Conservation (phyloP, 2,797 vertebrate genomes). For the Tokudaia muenninki region DNA sequence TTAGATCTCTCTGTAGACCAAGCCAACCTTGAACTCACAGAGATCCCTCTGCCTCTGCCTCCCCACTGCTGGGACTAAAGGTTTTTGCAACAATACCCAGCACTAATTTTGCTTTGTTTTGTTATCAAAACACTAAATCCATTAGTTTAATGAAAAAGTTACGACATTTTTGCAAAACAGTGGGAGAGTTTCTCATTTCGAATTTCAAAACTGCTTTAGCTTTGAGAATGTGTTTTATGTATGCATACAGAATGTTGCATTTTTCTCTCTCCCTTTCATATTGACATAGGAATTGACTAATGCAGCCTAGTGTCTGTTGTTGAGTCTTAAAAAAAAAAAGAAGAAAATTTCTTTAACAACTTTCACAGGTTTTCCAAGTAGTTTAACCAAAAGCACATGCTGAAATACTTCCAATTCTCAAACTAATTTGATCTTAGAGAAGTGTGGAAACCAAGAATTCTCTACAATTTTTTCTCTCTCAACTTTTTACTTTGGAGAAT, state of each 20-base stretch:
- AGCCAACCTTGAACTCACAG: not conserved
- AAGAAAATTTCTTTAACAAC: not conserved
- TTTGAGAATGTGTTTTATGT: not conserved
- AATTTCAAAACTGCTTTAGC: constrained; percentile 21
- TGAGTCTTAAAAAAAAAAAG: not conserved
- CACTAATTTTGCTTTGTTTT: not conserved
- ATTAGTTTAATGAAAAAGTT: not conserved
- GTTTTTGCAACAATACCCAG: not conserved
- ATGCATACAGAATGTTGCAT: not conserved
- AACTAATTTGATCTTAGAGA: constrained; percentile 39
- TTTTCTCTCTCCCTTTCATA: constrained; percentile 15
- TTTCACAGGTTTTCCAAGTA: not conserved
- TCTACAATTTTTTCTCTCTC: not conserved
- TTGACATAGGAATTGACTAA: not conserved
- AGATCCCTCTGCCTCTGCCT: not conserved
- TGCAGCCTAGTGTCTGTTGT: not conserved
- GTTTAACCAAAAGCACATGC: constrained; percentile 1
- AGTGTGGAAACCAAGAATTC: not conserved
- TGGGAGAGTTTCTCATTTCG: not conserved
- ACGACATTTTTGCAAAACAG: constrained; percentile 4
- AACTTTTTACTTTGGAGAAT: constrained; percentile 36
- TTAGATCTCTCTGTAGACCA: not conserved
- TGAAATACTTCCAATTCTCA: constrained; percentile 34
- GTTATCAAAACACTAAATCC: not conserved
- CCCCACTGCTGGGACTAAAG: not conserved